A percentile compares a stretch with the other conserved stretches of the same genome.
These are phyloP conservation scores for Dicycla oo DNA, from an alignment of 2,888 invertebrate species.

Conservation along the genomic window DNA sequence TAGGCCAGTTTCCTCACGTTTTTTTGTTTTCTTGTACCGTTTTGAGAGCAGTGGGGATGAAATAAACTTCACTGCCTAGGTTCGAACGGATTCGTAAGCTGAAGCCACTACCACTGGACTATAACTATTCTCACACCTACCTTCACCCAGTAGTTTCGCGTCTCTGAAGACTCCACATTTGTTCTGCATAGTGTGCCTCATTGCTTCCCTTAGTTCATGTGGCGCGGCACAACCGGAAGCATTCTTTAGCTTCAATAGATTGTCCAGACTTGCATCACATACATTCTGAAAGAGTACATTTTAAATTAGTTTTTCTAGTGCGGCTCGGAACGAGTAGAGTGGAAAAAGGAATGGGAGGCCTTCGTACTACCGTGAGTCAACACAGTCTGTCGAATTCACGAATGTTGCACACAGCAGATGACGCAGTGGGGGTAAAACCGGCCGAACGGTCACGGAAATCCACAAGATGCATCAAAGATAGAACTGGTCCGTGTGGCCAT, in stretches of 20 bases:
- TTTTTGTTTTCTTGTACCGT: background rate
- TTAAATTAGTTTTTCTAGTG: background rate
- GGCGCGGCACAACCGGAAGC: slow-evolving; percentile 94
- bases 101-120: background rate
- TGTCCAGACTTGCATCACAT: slow-evolving; percentile 96
- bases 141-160: slow-evolving; percentile 95
- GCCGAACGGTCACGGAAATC: background rate
- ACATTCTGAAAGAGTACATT: slow-evolving; percentile 91
- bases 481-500: too few species aligned
- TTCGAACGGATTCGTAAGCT: background rate
- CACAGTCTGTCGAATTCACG: background rate
- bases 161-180: slow-evolving; percentile 99
- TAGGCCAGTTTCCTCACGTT: background rate
- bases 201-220: slow-evolving; percentile 94
- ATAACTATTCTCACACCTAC: slow-evolving; percentile 78
- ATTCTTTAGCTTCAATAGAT: slow-evolving; percentile 95
- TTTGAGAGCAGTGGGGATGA: background rate
- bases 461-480: background rate
- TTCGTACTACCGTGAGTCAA: background rate
- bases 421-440: background rate
- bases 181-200: slow-evolving; percentile 98
- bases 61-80: background rate
- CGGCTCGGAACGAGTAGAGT: background rate
- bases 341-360: background rate
- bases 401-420: too few species aligned